Evolutionary conservation across 1,140 invertebrate species (phyloP).

Genomic region (Oryctes rhinoceros): DNA sequence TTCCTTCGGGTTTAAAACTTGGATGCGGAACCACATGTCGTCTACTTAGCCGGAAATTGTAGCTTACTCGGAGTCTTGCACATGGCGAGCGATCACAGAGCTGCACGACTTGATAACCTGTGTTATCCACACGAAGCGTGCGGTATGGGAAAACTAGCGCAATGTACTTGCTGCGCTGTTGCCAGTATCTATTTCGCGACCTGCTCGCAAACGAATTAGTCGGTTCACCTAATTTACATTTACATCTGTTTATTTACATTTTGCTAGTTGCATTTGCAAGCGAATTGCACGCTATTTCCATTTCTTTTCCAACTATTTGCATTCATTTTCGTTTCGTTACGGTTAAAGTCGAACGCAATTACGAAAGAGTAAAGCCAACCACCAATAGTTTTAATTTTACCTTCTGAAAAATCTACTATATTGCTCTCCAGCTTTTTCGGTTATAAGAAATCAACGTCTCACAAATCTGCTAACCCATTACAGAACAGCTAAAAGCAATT

Average conservation of each 20-base stretch:
- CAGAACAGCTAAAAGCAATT: no score
- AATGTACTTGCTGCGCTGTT: background rate
- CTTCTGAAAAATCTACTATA: no score
- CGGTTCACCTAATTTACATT: slow-evolving; percentile 28
- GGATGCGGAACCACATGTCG: slow-evolving; percentile 1
- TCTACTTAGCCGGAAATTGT: slow-evolving; percentile 23
- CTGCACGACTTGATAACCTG: slow-evolving; percentile 17
- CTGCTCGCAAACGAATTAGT: background rate
- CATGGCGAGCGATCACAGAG: slow-evolving; percentile 6
- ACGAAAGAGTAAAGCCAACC: background rate
- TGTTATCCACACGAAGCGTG: background rate
- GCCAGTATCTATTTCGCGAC: background rate
- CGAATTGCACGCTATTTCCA: slow-evolving; percentile 6
- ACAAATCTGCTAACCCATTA: no score
- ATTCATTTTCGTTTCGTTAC: background rate
- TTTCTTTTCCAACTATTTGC: background rate
- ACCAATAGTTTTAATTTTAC: background rate
- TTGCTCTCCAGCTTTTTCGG: no score
- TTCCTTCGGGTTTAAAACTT: background rate
- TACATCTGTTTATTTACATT: slow-evolving; percentile 31
- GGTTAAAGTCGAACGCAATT: background rate
- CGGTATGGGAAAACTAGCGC: background rate
- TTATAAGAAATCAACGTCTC: no score
- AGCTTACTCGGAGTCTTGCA: slow-evolving; percentile 16
- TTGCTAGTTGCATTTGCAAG: slow-evolving; percentile 7